Base-by-base conservation (phyloP, 2,797 vertebrate species). In the Xiphorhynchus erythropygius region DNA sequence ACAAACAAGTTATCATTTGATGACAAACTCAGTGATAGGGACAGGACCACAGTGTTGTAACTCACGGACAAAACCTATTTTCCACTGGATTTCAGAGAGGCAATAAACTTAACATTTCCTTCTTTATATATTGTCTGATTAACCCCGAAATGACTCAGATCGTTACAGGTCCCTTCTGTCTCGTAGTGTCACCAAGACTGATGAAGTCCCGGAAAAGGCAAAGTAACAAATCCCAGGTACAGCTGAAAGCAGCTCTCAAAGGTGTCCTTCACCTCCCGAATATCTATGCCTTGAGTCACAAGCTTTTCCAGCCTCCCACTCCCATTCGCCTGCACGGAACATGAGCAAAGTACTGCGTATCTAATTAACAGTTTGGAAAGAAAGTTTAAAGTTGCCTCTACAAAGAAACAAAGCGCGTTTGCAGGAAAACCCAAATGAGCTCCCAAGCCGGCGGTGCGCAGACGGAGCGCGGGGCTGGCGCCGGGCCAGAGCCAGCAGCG, bases 341-440 rank as follows among this genome's bases (percentile, higher is more conserved):
- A 3, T 9, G 11, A 64, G 70, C 41, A 41, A 67, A 84, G 78
- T 32, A 35, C 70, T 37, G 42, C 0, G 8, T 22, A 41, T 22
- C 70, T 87, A 76, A 94, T 91, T 91, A 92, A 44, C 77, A 88
- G 47, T 91, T 91, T 3, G 76, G 67, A 78, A 85, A 96, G 82
- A 96, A 96, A 97, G 80, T 97, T 95, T 96, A 60, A 71, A 73
- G 64, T 91, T 13, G 55, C 41, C 84, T 71, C 60, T 5, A 44
- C 25, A 4, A 44, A 37, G 41, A 64, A 28, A 27, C 64, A 33
- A 84, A 74, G 37, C 16, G 27, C 60, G 10, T 37, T 30, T 11
- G 46, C 74, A 27, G 62, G 33, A 87, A 59, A 74, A n/a, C 57
- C 37, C 76, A 10, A n/a, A 5, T 0, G 25, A 64, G 74, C 32